phyloP scores from a whole-genome alignment of 2,888 invertebrate genomes.

The Ephialtes manifestator region DNA sequence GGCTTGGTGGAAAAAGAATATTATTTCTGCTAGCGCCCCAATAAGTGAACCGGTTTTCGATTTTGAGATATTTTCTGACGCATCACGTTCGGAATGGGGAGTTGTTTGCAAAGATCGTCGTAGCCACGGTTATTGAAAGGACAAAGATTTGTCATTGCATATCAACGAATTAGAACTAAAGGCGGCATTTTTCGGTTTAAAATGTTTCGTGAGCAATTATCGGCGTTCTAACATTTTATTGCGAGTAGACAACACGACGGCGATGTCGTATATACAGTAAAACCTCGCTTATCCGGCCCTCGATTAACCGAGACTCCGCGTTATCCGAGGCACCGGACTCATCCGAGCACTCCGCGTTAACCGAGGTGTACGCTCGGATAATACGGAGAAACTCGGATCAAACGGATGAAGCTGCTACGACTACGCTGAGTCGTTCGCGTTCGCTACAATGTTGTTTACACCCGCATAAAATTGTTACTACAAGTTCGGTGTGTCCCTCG shows the following conservation, averaged over 20 bases:
- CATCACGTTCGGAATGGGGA: conserved; percentile 65
- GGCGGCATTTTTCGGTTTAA: conserved; percentile 38
- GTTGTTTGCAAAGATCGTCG: conserved; percentile 33
- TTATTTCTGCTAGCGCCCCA: conserved; percentile 37
- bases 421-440: too few relatives aligned
- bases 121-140: conserved; percentile 58
- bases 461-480: too few relatives aligned
- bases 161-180: conserved; percentile 64
- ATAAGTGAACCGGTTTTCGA: conserved; percentile 41
- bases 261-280: conserved; percentile 49
- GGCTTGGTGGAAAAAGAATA: conserved; percentile 41
- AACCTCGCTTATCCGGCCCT: too few relatives aligned
- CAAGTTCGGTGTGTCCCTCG: too few relatives aligned
- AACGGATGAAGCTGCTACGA: too few relatives aligned
- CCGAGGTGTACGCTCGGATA: too few relatives aligned
- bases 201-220: conserved; percentile 37
- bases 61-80: conserved; percentile 67
- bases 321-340: too few relatives aligned
- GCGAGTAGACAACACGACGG: conserved; percentile 54
- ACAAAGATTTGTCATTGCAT: conserved; percentile 35
- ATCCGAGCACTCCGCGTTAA: too few relatives aligned
- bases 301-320: too few relatives aligned
- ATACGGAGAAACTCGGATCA: too few relatives aligned
- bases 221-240: conserved; percentile 34
- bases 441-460: too few relatives aligned